These are phyloP conservation scores for Palythoa caribaeorum DNA, from an alignment of 92 coral and sea anemone genomes.

Conservation along the genomic window DNA sequence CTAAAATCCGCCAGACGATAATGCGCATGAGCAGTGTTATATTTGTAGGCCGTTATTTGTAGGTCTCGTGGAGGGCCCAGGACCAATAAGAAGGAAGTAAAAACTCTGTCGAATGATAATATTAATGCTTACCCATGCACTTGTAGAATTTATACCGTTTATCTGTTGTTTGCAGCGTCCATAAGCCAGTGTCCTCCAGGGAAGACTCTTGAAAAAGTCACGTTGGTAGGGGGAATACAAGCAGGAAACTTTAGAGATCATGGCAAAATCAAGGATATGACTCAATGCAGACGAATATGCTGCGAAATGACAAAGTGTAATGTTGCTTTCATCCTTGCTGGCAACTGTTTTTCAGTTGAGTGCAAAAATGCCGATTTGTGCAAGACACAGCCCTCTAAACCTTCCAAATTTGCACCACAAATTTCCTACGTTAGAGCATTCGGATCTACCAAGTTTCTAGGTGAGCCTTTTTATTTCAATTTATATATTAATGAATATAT, in stretches of 20 bases:
- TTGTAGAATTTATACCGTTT: background rate
- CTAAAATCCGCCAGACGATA: no score
- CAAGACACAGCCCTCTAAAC: conserved; percentile 86
- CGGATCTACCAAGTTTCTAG: conserved; percentile 76
- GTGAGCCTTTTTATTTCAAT: conserved; percentile 23
- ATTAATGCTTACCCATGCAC: background rate
- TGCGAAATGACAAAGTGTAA: conserved; percentile 97
- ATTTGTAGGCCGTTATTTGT: no score
- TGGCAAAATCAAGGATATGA: conserved; percentile 90
- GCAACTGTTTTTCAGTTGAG: conserved; percentile 95
- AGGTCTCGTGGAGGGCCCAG: no score
- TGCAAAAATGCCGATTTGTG: conserved; percentile 90
- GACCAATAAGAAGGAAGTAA: no score
- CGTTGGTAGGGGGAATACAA: conserved; percentile 88
- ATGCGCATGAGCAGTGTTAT: no score
- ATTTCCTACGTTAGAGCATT: conserved; percentile 85
- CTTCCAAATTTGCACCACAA: conserved; percentile 86
- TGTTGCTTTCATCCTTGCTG: conserved; percentile 93
- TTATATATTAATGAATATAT: no score
- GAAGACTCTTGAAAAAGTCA: conserved; percentile 79
- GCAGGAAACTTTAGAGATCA: conserved; percentile 97
- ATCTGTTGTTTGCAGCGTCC: conserved; percentile 27
- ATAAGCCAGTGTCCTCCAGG: conserved; percentile 79
- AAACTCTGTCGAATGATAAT: no score
- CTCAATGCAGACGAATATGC: conserved; percentile 90